Evolutionary conservation across 2,888 invertebrate genomes (phyloP).

Genomic region (Lepidonotus clava): DNA sequence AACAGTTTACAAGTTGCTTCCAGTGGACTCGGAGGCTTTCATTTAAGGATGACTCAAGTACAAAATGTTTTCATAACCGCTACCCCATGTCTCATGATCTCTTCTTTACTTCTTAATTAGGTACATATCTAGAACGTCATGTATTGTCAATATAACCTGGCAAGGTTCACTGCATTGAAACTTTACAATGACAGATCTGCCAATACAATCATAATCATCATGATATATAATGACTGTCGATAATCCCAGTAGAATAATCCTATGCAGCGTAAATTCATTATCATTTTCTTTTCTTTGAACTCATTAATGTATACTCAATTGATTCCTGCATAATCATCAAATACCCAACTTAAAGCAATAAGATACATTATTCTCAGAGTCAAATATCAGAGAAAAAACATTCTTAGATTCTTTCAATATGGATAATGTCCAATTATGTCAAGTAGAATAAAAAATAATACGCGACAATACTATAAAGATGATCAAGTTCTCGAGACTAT

Average conservation of each 20-base stretch:
- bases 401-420: neutral
- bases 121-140: conserved; percentile 23
- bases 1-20: conserved; percentile 44
- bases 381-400: neutral
- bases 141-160: conserved; percentile 40
- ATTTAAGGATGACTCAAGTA: conserved; percentile 39
- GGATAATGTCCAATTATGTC: neutral
- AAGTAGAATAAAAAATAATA: conserved; percentile 2
- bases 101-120: conserved; percentile 26
- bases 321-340: neutral
- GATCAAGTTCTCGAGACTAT: conserved; percentile 38
- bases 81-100: conserved; percentile 32
- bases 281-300: neutral
- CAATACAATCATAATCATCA: conserved; percentile 17
- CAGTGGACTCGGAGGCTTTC: conserved; percentile 50
- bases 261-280: conserved; percentile 19
- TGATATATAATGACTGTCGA: neutral
- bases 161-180: conserved; percentile 34
- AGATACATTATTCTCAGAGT: neutral
- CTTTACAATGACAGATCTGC: conserved; percentile 30
- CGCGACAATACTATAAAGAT: conserved; percentile 39
- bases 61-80: conserved; percentile 8
- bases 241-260: conserved; percentile 40
- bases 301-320: neutral
- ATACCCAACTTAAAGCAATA: neutral